Base-by-base conservation (phyloP, 1,140 invertebrate genomes). In the Oryzaephilus surinamensis region DNA sequence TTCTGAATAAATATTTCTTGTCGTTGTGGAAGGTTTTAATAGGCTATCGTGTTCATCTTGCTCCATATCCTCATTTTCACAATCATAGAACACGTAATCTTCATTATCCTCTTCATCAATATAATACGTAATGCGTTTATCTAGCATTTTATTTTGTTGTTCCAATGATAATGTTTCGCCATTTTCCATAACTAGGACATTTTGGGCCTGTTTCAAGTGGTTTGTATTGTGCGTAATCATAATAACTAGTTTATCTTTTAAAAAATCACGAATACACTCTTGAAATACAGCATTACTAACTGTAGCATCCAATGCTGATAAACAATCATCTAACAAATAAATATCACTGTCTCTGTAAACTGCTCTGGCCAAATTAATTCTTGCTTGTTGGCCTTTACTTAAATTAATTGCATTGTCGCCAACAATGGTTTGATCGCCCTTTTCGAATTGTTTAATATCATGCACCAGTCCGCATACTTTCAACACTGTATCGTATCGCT, bases 371-470 rank as follows among this genome's bases (percentile, higher is more conserved):
- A 93, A 63, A 55, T 87, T 91, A 4, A 97, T 82, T 51, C 92
- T 73, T 0, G 92, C 89, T 50, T 87, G 81, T 63, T 97, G 93
- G 28, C 93, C 87, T 16, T 85, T 86, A 49, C 81, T 86, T 3
- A 88, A 60, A 16, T 76, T 77, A 10, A 77, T 70, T 30, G 88
- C 88, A 59, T 79, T 70, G 52, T 93, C 88, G 21, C 84, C 85
- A 4, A 92, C 80, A n/a, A 85, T 63, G 0, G 86, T 89, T 48
- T 74, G 68, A 52, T 91, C 88, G 13, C 81, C 77, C 11, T 43
- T 46, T 19, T 49, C 50, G 14, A 55, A 51, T 12, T 36, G 35
- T 13, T 45, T 41, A 14, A 55, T 46, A 23, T 55, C 52, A 13
- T 46, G 45, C 17, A 50, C 38, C 5, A 55, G 30, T 13, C 48